A percentile compares a stretch with the other conserved stretches of the same genome.
These are phyloP conservation scores for Camponotus vicinus DNA, from an alignment of 1,140 invertebrate species.

Conservation along the genomic window DNA sequence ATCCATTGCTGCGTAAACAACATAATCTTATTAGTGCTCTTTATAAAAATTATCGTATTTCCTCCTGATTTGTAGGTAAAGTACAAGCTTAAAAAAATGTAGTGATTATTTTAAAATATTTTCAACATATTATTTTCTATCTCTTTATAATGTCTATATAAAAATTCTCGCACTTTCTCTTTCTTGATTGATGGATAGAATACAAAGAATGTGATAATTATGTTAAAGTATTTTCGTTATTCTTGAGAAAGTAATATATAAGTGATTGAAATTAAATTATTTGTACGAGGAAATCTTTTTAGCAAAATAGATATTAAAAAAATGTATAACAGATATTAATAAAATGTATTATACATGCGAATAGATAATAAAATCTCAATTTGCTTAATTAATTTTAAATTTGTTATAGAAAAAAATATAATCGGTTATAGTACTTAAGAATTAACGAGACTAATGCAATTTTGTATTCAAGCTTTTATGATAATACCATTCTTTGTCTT, in stretches of 20 bases:
- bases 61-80: background rate
- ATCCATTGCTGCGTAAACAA: constrained; percentile 7
- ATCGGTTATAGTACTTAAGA: background rate
- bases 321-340: background rate
- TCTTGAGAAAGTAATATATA: background rate
- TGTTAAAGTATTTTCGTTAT: background rate
- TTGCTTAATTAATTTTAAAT: background rate
- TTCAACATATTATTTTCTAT: no score
- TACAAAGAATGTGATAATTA: background rate
- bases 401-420: background rate
- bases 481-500: background rate
- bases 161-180: background rate
- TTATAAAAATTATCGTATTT: background rate
- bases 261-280: background rate
- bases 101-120: background rate
- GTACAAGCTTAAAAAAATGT: background rate
- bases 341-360: background rate
- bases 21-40: constrained; percentile 1
- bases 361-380: background rate
- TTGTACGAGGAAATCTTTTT: background rate
- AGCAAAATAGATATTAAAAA: background rate
- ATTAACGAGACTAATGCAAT: background rate
- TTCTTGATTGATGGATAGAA: background rate
- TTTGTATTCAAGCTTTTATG: background rate
- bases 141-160: background rate